Conservation (phyloP, 2,888 invertebrate species). For the Pseudococcus jackbeardsleyi region DNA sequence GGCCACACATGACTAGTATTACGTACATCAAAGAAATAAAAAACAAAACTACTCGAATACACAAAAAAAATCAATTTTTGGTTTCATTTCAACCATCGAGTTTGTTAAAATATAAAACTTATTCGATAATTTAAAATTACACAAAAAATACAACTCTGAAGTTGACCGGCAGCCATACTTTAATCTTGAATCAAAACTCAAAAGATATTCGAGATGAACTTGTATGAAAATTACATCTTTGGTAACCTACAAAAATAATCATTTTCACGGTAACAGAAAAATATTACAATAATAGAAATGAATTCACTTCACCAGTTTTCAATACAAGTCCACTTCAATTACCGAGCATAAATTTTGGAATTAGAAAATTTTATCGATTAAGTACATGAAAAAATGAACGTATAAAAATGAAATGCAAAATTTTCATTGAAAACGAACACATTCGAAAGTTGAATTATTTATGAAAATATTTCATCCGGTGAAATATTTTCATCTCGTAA, state of each 20-base stretch:
- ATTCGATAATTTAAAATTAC: background rate
- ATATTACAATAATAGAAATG: too few relatives aligned
- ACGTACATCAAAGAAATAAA: background rate
- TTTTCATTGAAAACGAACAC: background rate
- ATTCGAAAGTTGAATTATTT: background rate
- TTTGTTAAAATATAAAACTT: background rate
- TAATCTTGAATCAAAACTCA: background rate
- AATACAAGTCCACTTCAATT: too few relatives aligned
- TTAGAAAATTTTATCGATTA: background rate
- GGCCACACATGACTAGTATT: constrained; percentile 21
- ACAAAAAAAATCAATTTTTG: background rate
- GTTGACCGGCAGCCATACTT: background rate
- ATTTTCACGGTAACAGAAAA: background rate
- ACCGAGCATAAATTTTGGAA: background rate
- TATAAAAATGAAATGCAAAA: background rate
- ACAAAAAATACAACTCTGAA: background rate
- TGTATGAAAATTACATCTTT: background rate
- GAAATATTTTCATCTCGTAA: background rate
- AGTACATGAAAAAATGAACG: background rate
- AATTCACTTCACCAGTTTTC: too few relatives aligned
- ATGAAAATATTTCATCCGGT: background rate
- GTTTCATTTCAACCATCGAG: background rate
- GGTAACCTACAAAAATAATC: background rate
- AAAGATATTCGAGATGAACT: background rate
- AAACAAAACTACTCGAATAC: background rate